phyloP scores from a whole-genome alignment of 1,140 invertebrate species.

The Drosophila sturtevanti region DNA sequence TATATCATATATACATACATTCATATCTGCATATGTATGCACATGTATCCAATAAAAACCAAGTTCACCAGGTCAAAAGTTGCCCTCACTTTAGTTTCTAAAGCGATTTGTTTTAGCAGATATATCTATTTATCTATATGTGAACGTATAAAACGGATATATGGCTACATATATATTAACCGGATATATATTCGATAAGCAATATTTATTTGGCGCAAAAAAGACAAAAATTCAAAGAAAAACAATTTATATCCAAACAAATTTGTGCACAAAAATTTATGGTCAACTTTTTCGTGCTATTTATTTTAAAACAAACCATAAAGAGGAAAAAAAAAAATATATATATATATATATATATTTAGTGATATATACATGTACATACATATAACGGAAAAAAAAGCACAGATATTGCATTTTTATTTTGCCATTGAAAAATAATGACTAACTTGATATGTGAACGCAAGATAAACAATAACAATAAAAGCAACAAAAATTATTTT shows the following conservation, averaged over 20 bases:
- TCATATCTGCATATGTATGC: too few species aligned
- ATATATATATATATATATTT: too few species aligned
- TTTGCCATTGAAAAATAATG: conserved; percentile 44
- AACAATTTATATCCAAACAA: conserved; percentile 32
- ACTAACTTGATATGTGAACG: conserved; percentile 44
- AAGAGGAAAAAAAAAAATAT: neutral
- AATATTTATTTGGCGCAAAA: conserved; percentile 11
- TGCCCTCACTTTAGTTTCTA: too few species aligned
- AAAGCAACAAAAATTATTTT: conserved; percentile 14
- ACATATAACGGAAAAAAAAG: neutral
- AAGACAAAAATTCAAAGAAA: conserved; percentile 9
- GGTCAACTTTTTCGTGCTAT: conserved; percentile 38
- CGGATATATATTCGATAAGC: conserved; percentile 10
- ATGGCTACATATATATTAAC: neutral
- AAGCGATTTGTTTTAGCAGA: neutral
- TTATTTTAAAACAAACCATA: conserved; percentile 39
- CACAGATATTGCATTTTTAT: conserved; percentile 30
- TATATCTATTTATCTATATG: neutral
- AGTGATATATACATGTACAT: neutral
- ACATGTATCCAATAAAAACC: too few species aligned
- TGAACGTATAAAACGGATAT: neutral
- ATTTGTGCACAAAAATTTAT: conserved; percentile 39
- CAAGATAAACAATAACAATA: conserved; percentile 50
- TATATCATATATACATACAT: too few species aligned
- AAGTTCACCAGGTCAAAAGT: too few species aligned